These are phyloP conservation scores for Coilia nasus DNA, from an alignment of 2,797 vertebrate genomes.

Conservation along the genomic window DNA sequence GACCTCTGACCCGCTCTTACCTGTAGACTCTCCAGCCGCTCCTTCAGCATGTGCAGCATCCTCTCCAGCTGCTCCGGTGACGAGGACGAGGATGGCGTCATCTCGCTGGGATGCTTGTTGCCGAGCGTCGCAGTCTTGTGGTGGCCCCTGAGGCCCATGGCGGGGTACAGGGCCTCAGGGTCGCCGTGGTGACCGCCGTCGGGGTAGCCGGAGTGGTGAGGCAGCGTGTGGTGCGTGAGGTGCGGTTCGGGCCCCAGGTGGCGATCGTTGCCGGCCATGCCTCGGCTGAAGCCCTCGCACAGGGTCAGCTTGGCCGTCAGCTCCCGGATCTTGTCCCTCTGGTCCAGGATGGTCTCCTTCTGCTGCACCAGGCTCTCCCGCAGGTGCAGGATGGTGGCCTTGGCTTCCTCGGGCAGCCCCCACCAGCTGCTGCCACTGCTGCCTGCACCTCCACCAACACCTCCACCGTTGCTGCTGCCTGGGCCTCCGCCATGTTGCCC, in stretches of 20 bases:
- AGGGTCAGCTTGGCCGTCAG: constrained; percentile 70
- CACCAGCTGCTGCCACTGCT: constrained; percentile 68
- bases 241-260: constrained; percentile 54
- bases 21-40: constrained; percentile 71
- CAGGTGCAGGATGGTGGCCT: constrained; percentile 70
- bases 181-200: constrained; percentile 59
- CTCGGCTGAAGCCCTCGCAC: constrained; percentile 65
- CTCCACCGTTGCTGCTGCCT: neutral
- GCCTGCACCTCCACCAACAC: constrained; percentile 31
- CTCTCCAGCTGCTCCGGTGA: constrained; percentile 76
- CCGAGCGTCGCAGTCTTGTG: constrained; percentile 58
- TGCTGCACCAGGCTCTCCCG: constrained; percentile 73
- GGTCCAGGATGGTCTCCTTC: constrained; percentile 73
- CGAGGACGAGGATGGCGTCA: constrained; percentile 66
- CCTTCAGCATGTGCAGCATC: constrained; percentile 69
- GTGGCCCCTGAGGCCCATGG: constrained; percentile 50
- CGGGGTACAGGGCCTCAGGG: constrained; percentile 59
- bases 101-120: constrained; percentile 67
- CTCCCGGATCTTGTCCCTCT: constrained; percentile 71
- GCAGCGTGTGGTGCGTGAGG: constrained; percentile 40
- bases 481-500: constrained; percentile 36
- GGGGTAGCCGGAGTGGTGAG: constrained; percentile 48
- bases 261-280: constrained; percentile 51
- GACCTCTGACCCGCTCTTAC: constrained; percentile 53
- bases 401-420: constrained; percentile 74